Percentiles rank a stretch among this genome's conserved stretches.
Conservation (phyloP, 2,888 invertebrate species). For the Micoletzkya japonica region DNA sequence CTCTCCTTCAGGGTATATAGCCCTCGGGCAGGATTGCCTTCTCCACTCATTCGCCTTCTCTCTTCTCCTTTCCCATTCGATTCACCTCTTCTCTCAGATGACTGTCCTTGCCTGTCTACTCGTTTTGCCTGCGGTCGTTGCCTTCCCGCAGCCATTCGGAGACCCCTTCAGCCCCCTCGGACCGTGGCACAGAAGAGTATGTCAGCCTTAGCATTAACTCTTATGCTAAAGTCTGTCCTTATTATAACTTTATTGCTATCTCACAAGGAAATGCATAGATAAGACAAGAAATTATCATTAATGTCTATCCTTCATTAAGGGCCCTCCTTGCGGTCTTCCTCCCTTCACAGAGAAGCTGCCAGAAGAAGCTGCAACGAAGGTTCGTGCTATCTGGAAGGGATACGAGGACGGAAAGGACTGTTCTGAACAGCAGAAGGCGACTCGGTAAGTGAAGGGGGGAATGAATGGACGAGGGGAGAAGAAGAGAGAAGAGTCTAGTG, state of each 20-base stretch:
- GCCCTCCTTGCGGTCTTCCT: slow-evolving; percentile 28
- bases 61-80: background rate
- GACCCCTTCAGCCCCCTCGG: slow-evolving; percentile 60
- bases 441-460: slow-evolving; percentile 42
- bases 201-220: too few relatives aligned
- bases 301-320: slow-evolving; percentile 4
- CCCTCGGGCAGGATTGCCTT: slow-evolving; percentile 16
- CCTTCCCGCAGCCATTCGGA: slow-evolving; percentile 41
- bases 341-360: slow-evolving; percentile 37
- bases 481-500: background rate
- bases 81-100: background rate
- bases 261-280: background rate
- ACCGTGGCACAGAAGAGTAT: slow-evolving; percentile 53
- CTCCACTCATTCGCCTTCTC: background rate
- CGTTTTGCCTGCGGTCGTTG: slow-evolving; percentile 26
- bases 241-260: background rate
- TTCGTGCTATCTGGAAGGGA: slow-evolving; percentile 54
- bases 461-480: too few relatives aligned
- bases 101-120: slow-evolving; percentile 1
- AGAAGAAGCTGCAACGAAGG: slow-evolving; percentile 49
- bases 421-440: slow-evolving; percentile 47
- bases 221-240: too few relatives aligned
- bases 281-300: background rate
- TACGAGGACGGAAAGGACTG: slow-evolving; percentile 54
- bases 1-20: slow-evolving; percentile 26